phyloP scores from a whole-genome alignment of 2,888 invertebrate species.

The Melieria picta region DNA sequence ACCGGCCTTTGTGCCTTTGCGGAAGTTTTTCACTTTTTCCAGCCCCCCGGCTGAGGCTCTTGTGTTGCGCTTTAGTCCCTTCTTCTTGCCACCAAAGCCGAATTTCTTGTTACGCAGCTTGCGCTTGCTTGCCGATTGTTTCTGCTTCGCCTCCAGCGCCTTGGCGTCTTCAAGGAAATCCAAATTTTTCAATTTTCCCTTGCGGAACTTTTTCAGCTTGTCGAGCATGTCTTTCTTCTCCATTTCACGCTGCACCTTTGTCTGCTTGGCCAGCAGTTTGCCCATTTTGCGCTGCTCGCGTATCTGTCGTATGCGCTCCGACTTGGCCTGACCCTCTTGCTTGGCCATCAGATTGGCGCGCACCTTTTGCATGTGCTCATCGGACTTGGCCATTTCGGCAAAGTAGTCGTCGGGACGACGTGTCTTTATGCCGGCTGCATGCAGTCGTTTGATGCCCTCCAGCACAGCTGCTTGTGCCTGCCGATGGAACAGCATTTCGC shows the following conservation, averaged over 20 bases:
- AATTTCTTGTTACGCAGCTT: conserved; percentile 84
- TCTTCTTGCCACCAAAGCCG: conserved; percentile 96
- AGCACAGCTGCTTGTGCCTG: conserved; percentile 89
- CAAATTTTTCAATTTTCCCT: conserved; percentile 82
- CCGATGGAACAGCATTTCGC: conserved; percentile 87
- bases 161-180: conserved; percentile 81
- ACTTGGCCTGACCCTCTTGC: conserved; percentile 84
- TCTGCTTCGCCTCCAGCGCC: conserved; percentile 60
- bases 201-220: conserved; percentile 91
- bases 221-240: conserved; percentile 93
- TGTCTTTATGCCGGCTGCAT: conserved; percentile 79
- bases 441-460: conserved; percentile 81
- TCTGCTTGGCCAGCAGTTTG: conserved; percentile 87
- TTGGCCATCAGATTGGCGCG: conserved; percentile 84
- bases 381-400: conserved; percentile 98
- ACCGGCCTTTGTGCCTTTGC: conserved; percentile 47
- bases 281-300: conserved; percentile 92
- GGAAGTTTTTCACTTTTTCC: conserved; percentile 54
- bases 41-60: conserved; percentile 72
- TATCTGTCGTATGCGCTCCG: conserved; percentile 90
- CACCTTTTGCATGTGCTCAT: conserved; percentile 97
- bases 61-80: conserved; percentile 87
- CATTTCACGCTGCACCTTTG: conserved; percentile 83
- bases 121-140: conserved; percentile 68
- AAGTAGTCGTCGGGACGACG: conserved; percentile 95